A percentile compares a stretch with the other conserved stretches of the same genome.
Evolutionary conservation across 2,888 invertebrate species (phyloP).

Genomic region (Caenorhabditis virilis): DNA sequence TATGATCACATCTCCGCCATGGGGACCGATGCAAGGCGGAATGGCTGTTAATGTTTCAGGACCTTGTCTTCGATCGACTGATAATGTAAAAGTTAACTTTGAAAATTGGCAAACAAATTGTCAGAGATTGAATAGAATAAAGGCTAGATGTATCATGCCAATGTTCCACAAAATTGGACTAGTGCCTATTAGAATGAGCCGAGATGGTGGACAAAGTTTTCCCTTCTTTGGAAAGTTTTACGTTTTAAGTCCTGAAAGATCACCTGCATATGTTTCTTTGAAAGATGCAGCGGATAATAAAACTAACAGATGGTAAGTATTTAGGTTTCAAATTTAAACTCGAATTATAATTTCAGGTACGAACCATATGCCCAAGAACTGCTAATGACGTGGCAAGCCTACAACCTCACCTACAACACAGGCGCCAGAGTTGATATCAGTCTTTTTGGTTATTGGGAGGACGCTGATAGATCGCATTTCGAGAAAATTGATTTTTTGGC

Average conservation of each 20-base stretch:
- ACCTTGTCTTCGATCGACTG: constrained; percentile 82
- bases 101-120: constrained; percentile 60
- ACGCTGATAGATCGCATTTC: constrained; percentile 55
- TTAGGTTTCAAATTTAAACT: background rate
- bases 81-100: constrained; percentile 74
- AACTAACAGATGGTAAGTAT: constrained; percentile 47
- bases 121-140: constrained; percentile 46
- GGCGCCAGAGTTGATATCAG: constrained; percentile 64
- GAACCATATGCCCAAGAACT: constrained; percentile 52
- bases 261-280: constrained; percentile 49
- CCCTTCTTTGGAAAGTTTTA: constrained; percentile 66
- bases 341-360: constrained; percentile 18
- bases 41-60: constrained; percentile 94
- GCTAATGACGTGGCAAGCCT: constrained; percentile 51
- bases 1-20: constrained; percentile 79
- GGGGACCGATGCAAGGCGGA: constrained; percentile 95
- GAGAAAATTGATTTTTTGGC: constrained; percentile 53
- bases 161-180: constrained; percentile 67
- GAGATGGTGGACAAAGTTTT: constrained; percentile 67
- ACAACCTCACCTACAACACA: constrained; percentile 63
- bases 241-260: constrained; percentile 53
- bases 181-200: constrained; percentile 60
- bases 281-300: constrained; percentile 53
- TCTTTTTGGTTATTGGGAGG: constrained; percentile 67
- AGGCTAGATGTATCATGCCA: constrained; percentile 66